Evolutionary conservation across 2,113 vertebrate species (phyloP), one percentile per base, ranked within the genome.

Genomic region (Callocephalon fimbriatum): DNA sequence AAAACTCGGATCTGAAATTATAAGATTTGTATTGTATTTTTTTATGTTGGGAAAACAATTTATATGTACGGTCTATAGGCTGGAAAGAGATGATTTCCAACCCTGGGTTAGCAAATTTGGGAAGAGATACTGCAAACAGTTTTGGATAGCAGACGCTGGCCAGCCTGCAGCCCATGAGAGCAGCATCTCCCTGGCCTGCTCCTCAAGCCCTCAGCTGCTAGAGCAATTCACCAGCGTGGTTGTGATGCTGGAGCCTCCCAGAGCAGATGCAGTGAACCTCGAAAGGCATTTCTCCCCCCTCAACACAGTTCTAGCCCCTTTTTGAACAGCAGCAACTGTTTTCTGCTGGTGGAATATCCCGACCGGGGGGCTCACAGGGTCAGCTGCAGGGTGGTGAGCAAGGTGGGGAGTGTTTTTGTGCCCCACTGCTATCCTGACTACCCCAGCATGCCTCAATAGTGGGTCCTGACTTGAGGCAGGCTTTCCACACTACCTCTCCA

Each of bases 401-500:
- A 32, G 48, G 62, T 85, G 40, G 31, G 74, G 38, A 35, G n/a
- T 5, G 1, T 3, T 83, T 58, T 75, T 42, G 44, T 54, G 78
- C 27, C 47, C 38, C 27, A 5, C 11, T n/a, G 58, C 38, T 58
- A 56, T 17, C 10, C 0, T 1, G 22, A 32, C 62, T 15, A 4
- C 27, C 31, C 42, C 80, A 44, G 74, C 38, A 35, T 0, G 0
- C n/a, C 31, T 32, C 1, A 0, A 15, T 15, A 68, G 21, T 0
- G 19, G 17, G 45, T 29, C n/a, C 73, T 59, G 48, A n/a, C 45
- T 38, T 3, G 38, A 66, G 67, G 22, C 38, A 75, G 12, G 32
- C 27, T 56, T 66, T 37, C 63, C 5, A 7, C 67, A 42, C 7
- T 2, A 27, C 38, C 44, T 35, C 73, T 48, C 35, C n/a, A 27